phyloP scores from a whole-genome alignment of 2,888 invertebrate species.

The Myopa tessellatipennis region DNA sequence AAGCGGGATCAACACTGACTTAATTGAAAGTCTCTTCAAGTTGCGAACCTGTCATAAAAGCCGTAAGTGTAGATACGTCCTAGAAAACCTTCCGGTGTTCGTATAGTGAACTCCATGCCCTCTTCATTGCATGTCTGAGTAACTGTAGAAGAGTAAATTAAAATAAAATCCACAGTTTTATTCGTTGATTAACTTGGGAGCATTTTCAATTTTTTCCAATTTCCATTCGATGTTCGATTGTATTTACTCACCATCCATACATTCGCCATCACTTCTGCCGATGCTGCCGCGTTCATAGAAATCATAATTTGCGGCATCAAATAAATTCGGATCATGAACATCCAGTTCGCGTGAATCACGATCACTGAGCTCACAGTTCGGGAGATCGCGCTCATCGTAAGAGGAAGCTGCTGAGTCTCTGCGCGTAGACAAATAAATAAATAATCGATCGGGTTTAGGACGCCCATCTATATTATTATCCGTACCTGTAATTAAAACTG shows the following conservation, averaged over 20 bases:
- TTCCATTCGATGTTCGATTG: background rate
- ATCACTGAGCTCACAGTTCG: constrained; percentile 90
- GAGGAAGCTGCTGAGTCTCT: constrained; percentile 72
- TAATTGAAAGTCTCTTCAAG: background rate
- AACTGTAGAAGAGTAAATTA: constrained; percentile 70
- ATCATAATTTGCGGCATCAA: constrained; percentile 87
- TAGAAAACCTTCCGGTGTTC: constrained; percentile 88
- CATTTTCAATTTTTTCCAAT: background rate
- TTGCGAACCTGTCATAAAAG: constrained; percentile 77
- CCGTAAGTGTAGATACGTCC: constrained; percentile 93
- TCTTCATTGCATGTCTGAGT: constrained; percentile 93
- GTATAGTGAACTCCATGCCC: constrained; percentile 92
- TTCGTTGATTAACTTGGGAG: background rate
- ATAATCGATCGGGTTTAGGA: background rate
- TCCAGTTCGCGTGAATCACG: constrained; percentile 86
- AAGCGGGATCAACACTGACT: constrained; percentile 13
- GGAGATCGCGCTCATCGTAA: constrained; percentile 72
- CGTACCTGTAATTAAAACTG: constrained; percentile 86
- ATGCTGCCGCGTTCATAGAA: constrained; percentile 85
- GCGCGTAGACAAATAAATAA: background rate
- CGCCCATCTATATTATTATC: background rate
- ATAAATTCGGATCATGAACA: constrained; percentile 85
- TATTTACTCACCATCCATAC: constrained; percentile 80
- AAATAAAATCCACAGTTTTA: background rate
- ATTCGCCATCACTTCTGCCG: constrained; percentile 79